A percentile compares a stretch with the other conserved stretches of the same genome.
phyloP scores from a whole-genome alignment of 2,888 invertebrate species.

The Dusona sp. region DNA sequence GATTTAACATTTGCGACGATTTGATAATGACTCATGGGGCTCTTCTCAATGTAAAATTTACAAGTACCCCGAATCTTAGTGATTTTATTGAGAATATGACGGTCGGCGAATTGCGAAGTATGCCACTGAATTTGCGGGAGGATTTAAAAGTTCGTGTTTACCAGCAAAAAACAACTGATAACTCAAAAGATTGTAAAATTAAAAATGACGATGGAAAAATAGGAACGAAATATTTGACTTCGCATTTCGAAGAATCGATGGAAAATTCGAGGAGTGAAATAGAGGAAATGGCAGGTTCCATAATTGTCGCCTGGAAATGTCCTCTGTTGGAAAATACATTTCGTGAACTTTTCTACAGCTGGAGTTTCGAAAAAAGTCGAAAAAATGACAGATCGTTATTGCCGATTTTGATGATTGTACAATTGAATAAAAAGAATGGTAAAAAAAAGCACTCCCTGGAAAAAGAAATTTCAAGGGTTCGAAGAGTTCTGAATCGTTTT shows the following conservation, averaged over 20 bases:
- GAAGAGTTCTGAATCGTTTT: constrained; percentile 68
- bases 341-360: constrained; percentile 85
- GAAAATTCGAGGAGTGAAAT: constrained; percentile 76
- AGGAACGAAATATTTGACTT: neutral
- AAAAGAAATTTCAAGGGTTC: constrained; percentile 50
- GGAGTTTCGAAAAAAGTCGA: constrained; percentile 86
- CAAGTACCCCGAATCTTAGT: constrained; percentile 58
- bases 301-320: constrained; percentile 86
- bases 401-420: constrained; percentile 86
- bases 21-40: constrained; percentile 87
- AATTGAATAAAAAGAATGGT: constrained; percentile 47
- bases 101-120: constrained; percentile 69
- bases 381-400: constrained; percentile 85
- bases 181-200: neutral
- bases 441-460: constrained; percentile 5
- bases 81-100: constrained; percentile 63
- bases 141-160: constrained; percentile 69
- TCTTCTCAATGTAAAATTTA: constrained; percentile 85
- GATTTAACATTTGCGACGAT: constrained; percentile 86
- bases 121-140: constrained; percentile 55
- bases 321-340: constrained; percentile 85
- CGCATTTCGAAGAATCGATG: neutral
- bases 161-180: constrained; percentile 49
- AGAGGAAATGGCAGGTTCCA: constrained; percentile 85
- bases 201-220: neutral